These are phyloP conservation scores for Ephialtes manifestator DNA, from an alignment of 2,888 invertebrate species.

Conservation along the genomic window DNA sequence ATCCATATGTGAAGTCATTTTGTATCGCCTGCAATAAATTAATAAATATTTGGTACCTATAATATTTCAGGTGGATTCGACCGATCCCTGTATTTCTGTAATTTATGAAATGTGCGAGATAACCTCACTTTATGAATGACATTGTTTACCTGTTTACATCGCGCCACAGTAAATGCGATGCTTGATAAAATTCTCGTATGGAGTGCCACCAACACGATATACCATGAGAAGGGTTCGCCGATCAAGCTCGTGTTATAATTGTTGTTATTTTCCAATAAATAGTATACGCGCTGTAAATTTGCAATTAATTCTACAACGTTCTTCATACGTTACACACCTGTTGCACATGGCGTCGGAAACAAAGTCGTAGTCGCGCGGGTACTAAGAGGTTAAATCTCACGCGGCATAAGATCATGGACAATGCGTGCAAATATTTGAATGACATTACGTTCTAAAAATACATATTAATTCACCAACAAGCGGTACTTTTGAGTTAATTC, in stretches of 20 bases:
- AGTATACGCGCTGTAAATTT: background rate
- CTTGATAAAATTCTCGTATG: background rate
- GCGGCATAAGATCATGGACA: slow-evolving; percentile 3
- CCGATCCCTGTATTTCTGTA: background rate
- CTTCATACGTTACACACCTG: background rate
- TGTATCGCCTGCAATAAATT: background rate
- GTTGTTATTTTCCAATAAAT: slow-evolving; percentile 5
- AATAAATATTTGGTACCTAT: slow-evolving; percentile 5
- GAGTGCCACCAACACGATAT: background rate
- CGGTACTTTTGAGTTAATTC: slow-evolving; percentile 2
- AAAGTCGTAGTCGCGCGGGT: slow-evolving; percentile 8
- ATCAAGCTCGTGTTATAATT: background rate
- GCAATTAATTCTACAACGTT: background rate
- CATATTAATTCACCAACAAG: slow-evolving; percentile 8
- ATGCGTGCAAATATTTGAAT: background rate
- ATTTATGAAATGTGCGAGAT: background rate
- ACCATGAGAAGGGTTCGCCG: background rate
- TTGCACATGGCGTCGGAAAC: slow-evolving; percentile 9
- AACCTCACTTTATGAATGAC: background rate
- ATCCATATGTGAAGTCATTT: background rate
- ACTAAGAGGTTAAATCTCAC: slow-evolving; percentile 1
- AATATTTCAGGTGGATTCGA: background rate
- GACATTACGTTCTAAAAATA: background rate
- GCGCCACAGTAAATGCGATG: background rate
- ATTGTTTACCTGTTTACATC: slow-evolving; percentile 2